Percentiles rank a stretch among this genome's conserved stretches.
Conservation (phyloP, 2,797 vertebrate genomes). For the Tenualosa thibaudeaui region DNA sequence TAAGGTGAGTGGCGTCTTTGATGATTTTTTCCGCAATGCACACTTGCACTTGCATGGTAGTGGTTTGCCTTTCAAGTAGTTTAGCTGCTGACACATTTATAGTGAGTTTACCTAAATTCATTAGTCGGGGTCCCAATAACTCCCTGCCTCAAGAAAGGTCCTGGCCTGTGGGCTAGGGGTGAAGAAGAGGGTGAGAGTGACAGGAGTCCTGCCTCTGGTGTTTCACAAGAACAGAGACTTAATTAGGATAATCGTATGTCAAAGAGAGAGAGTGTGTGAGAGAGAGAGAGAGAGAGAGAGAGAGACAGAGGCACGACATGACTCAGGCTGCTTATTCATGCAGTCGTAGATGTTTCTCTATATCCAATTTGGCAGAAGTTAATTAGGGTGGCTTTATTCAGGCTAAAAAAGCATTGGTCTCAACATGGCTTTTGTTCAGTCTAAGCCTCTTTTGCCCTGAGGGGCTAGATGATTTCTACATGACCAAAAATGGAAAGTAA, state of each 20-base stretch:
- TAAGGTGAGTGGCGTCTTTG: too few species aligned
- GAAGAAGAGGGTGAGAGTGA: neutral
- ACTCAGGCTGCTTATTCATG: conserved; percentile 27
- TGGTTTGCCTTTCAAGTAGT: neutral
- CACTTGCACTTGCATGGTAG: neutral
- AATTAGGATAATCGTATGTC: conserved; percentile 27
- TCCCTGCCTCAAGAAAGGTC: too few species aligned
- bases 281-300: neutral
- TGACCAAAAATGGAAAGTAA: conserved; percentile 33
- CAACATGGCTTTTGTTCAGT: conserved; percentile 3
- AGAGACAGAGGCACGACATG: neutral
- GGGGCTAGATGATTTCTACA: conserved; percentile 18
- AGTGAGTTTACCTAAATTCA: neutral
- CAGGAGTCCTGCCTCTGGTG: conserved; percentile 31
- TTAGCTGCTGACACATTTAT: neutral
- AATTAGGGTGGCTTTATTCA: conserved; percentile 37
- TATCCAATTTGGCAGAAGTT: conserved; percentile 27
- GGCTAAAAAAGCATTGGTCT: conserved; percentile 28
- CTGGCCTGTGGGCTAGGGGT: neutral
- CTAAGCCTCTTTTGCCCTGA: conserved; percentile 21
- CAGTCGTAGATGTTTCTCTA: conserved; percentile 30
- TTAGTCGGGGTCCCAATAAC: neutral
- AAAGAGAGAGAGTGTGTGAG: neutral
- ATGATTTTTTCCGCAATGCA: too few species aligned
- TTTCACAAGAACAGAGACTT: conserved; percentile 20